Conservation (phyloP, 2,888 invertebrate species). For the Acleris cristana region DNA sequence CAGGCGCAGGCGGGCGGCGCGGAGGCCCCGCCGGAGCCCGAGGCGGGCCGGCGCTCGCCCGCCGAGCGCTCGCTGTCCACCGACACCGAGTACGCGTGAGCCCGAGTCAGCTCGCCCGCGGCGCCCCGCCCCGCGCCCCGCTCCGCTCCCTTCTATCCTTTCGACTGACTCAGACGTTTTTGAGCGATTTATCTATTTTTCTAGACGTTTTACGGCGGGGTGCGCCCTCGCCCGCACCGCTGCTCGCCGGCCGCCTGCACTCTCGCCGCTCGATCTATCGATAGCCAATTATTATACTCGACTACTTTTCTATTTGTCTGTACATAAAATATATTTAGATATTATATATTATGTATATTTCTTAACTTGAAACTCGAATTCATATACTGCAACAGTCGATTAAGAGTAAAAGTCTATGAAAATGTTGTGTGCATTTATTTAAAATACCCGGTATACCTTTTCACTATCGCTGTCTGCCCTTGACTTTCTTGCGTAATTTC, state of each 20-base stretch:
- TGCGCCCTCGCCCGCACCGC: conserved; percentile 81
- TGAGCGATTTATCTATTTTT: conserved; percentile 84
- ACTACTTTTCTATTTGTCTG: conserved; percentile 84
- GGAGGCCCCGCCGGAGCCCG: conserved; percentile 65
- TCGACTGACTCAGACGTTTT: conserved; percentile 83
- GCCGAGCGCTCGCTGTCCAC: conserved; percentile 86
- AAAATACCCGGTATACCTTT: background rate
- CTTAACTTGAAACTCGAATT: conserved; percentile 82
- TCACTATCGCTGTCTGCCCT: background rate
- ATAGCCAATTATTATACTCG: conserved; percentile 82
- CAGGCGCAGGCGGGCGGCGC: conserved; percentile 85
- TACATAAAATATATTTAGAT: conserved; percentile 84
- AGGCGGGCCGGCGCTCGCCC: conserved; percentile 71
- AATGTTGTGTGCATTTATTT: conserved; percentile 38
- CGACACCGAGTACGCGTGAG: conserved; percentile 90
- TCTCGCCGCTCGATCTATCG: conserved; percentile 82
- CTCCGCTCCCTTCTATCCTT: conserved; percentile 71
- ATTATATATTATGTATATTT: conserved; percentile 83
- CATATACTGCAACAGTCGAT: conserved; percentile 83
- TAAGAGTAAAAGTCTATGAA: conserved; percentile 74
- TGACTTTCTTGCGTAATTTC: too few species aligned
- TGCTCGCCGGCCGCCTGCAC: conserved; percentile 80
- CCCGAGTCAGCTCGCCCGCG: conserved; percentile 43
- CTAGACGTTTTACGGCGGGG: conserved; percentile 83
- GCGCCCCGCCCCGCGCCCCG: conserved; percentile 43